These are phyloP conservation scores for Aspidiotus rigidus DNA, from an alignment of 2,888 invertebrate genomes.

Conservation along the genomic window DNA sequence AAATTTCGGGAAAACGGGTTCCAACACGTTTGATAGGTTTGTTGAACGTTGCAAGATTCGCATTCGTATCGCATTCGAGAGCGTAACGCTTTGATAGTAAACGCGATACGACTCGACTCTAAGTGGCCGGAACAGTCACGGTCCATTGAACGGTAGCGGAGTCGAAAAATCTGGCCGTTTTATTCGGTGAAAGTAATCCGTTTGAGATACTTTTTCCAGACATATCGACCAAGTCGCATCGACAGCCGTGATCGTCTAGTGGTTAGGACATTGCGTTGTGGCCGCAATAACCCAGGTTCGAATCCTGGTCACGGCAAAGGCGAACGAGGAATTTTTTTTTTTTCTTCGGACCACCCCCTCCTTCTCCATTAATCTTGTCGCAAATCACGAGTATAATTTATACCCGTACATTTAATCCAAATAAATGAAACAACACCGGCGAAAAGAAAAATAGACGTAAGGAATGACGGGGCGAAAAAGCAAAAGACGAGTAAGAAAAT, in stretches of 20 bases:
- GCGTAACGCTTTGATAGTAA: no score
- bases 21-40: no score
- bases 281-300: conserved; percentile 70
- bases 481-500: not conserved
- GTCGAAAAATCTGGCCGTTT: not conserved
- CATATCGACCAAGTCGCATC: not conserved
- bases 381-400: no score
- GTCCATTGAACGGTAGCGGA: no score
- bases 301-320: conserved; percentile 59
- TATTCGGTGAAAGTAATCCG: not conserved
- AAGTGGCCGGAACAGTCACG: no score
- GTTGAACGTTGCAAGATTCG: no score
- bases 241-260: conserved; percentile 61
- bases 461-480: not conserved
- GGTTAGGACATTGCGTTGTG: conserved; percentile 68
- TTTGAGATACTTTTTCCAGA: not conserved
- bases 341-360: not conserved
- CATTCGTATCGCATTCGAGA: no score
- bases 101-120: no score
- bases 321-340: conserved; percentile 3
- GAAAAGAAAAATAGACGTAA: not conserved
- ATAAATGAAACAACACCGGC: not conserved
- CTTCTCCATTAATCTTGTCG: no score
- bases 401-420: no score
- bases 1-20: no score